Evolutionary conservation across 2,888 invertebrate species (phyloP).

Genomic region (Drosophila ezoana): DNA sequence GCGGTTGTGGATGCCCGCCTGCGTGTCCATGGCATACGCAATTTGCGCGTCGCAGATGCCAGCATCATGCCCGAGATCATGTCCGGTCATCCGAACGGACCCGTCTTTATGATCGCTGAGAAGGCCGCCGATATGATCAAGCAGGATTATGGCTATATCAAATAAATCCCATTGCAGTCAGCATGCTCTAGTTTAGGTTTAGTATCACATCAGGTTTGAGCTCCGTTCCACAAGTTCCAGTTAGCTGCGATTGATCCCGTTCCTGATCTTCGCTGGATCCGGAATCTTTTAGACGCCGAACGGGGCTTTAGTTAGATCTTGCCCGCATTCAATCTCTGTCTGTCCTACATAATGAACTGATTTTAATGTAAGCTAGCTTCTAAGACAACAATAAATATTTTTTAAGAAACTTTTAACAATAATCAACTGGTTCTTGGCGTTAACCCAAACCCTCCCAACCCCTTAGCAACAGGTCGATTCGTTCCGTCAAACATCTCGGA

Average conservation of each 20-base stretch:
- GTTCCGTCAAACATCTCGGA: background rate
- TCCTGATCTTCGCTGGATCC: background rate
- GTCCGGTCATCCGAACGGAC: conserved; percentile 86
- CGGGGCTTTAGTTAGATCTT: conserved; percentile 29
- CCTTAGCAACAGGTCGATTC: background rate
- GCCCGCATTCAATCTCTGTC: conserved; percentile 13
- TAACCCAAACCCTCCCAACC: background rate
- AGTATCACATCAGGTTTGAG: conserved; percentile 54
- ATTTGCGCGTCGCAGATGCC: conserved; percentile 86
- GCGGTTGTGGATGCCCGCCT: conserved; percentile 88
- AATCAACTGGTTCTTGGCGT: background rate
- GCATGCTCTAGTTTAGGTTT: background rate
- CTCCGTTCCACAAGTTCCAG: conserved; percentile 17
- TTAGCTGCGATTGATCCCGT: background rate
- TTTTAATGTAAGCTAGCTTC: conserved; percentile 62
- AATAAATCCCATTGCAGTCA: conserved; percentile 27
- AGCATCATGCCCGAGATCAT: conserved; percentile 87
- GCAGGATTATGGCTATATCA: conserved; percentile 84
- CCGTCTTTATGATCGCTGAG: conserved; percentile 87
- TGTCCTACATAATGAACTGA: conserved; percentile 67
- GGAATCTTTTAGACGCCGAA: background rate
- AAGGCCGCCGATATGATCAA: conserved; percentile 87
- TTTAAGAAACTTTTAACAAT: conserved; percentile 27
- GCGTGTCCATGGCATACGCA: conserved; percentile 85
- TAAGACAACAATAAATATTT: conserved; percentile 56